A percentile compares a stretch with the other conserved stretches of the same genome.
Conservation (phyloP, 1,140 invertebrate species). For the Sycophila sp. region DNA sequence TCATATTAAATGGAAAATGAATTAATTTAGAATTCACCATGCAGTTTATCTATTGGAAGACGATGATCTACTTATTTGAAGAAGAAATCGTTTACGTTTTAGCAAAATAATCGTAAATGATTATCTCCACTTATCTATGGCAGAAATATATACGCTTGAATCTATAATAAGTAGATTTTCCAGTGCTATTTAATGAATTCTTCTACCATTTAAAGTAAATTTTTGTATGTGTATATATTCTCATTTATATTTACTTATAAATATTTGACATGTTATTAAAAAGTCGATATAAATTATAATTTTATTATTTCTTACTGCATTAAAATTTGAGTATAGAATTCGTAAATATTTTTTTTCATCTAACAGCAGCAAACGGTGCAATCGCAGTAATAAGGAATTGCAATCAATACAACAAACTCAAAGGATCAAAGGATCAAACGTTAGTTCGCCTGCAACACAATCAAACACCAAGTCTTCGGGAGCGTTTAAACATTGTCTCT, state of each 20-base stretch:
- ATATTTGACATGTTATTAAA: background rate
- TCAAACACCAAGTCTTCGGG: conserved; percentile 11
- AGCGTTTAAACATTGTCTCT: conserved; percentile 9
- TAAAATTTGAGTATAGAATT: too few relatives aligned
- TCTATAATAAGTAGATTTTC: too few relatives aligned
- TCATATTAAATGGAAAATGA: too few relatives aligned
- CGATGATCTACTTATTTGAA: too few relatives aligned
- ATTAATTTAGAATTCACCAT: too few relatives aligned
- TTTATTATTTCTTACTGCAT: background rate
- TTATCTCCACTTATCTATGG: too few relatives aligned
- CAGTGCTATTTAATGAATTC: too few relatives aligned
- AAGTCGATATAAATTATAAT: background rate
- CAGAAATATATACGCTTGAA: too few relatives aligned
- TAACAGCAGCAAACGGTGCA: background rate
- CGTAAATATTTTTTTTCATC: background rate
- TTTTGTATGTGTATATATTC: background rate
- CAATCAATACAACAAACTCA: conserved; percentile 24
- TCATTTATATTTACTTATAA: background rate
- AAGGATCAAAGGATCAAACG: conserved; percentile 33
- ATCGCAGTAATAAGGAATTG: conserved; percentile 20
- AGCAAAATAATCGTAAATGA: too few relatives aligned
- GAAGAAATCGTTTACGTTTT: too few relatives aligned
- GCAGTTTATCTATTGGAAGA: too few relatives aligned
- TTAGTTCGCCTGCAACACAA: background rate
- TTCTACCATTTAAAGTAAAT: too few relatives aligned